Conservation (phyloP, 2,888 invertebrate genomes). For the Isoperla grammatica region DNA sequence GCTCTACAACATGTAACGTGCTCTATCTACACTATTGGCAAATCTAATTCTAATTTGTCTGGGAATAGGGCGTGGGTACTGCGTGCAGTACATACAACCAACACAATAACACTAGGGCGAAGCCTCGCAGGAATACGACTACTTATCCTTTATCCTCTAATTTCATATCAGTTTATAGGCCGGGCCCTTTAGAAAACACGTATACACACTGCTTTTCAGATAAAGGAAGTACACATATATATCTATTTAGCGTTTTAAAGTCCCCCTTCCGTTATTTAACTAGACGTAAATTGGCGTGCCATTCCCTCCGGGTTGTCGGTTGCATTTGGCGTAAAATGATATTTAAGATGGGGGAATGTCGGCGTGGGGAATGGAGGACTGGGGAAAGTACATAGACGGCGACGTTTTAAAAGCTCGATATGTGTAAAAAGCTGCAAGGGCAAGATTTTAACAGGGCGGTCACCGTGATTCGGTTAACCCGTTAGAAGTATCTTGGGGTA, state of each 20-base stretch:
- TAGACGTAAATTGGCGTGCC: not conserved
- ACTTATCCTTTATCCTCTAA: slow-evolving; percentile 6
- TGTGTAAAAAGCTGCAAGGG: too few relatives aligned
- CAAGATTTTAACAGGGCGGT: too few relatives aligned
- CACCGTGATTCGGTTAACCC: too few relatives aligned
- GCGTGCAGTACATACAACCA: not conserved
- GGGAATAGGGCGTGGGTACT: not conserved
- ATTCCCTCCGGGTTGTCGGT: not conserved
- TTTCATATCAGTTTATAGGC: slow-evolving; percentile 8
- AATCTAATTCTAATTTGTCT: slow-evolving; percentile 7
- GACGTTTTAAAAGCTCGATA: too few relatives aligned
- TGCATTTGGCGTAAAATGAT: slow-evolving; percentile 13
- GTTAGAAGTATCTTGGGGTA: too few relatives aligned
- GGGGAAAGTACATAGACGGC: too few relatives aligned
- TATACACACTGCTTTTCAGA: not conserved
- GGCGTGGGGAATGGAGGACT: too few relatives aligned
- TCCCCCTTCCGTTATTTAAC: slow-evolving; percentile 2
- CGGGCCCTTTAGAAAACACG: not conserved
- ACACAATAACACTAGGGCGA: not conserved
- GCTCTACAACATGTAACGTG: not conserved
- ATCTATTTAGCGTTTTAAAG: slow-evolving; percentile 10
- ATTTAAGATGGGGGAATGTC: not conserved
- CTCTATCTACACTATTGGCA: not conserved
- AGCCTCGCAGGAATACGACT: not conserved
- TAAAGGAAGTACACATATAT: slow-evolving; percentile 9